Evolutionary conservation across 2,113 vertebrate species (phyloP).

Genomic region (Uria aalge): DNA sequence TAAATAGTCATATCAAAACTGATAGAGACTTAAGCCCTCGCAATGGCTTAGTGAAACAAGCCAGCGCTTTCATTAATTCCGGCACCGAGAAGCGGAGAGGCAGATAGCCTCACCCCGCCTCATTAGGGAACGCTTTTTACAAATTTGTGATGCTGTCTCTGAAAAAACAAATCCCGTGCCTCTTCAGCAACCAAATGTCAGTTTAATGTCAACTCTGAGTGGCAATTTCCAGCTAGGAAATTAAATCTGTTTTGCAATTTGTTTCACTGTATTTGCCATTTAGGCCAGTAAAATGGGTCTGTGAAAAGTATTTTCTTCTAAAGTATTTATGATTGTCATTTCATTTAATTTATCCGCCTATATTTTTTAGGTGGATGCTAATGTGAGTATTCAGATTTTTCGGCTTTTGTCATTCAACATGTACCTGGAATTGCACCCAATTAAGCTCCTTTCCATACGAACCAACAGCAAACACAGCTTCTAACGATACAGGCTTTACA

Average conservation of each 20-base stretch:
- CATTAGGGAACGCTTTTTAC: neutral
- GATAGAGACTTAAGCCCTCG: neutral
- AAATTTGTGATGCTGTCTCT: neutral
- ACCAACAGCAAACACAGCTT: neutral
- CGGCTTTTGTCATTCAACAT: neutral
- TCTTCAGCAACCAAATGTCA: neutral
- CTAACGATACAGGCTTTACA: neutral
- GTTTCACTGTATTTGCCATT: conserved; percentile 44
- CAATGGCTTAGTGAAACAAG: neutral
- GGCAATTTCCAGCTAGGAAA: conserved; percentile 45
- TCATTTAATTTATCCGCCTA: neutral
- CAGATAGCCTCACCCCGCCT: neutral
- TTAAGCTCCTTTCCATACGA: conserved; percentile 1
- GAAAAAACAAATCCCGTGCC: neutral
- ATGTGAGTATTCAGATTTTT: neutral
- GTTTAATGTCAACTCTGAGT: neutral
- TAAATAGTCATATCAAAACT: neutral
- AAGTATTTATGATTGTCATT: neutral
- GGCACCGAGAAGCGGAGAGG: neutral
- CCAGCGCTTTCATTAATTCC: neutral
- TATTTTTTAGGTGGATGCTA: neutral
- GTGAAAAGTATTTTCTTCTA: neutral
- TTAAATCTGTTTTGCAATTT: conserved; percentile 38
- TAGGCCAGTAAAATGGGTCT: conserved; percentile 9
- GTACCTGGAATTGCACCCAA: neutral